Evolutionary conservation across 2,888 invertebrate species (phyloP).

Genomic region (Aelia acuminata): DNA sequence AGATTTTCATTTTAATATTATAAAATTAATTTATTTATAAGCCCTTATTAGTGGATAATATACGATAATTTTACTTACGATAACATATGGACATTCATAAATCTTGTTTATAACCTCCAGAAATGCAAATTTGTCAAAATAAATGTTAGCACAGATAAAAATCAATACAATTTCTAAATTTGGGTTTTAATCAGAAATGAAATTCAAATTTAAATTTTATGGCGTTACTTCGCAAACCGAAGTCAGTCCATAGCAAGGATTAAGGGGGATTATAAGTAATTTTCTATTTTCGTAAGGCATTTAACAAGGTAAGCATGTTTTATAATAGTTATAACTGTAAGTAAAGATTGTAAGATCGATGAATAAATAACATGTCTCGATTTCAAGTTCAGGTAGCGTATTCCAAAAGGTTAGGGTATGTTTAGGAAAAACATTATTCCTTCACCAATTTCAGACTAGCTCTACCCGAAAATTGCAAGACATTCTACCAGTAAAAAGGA

Average conservation of each 20-base stretch:
- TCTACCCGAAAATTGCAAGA: no score
- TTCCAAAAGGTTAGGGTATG: no score
- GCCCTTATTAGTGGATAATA: not conserved
- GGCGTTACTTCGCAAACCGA: not conserved
- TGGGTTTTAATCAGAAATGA: not conserved
- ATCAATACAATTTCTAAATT: not conserved
- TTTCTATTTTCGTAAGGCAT: not conserved
- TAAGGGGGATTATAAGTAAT: not conserved
- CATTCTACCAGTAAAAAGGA: no score
- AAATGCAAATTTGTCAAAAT: slow-evolving; percentile 12
- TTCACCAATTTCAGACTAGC: no score
- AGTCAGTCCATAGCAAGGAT: not conserved
- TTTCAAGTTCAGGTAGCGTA: no score
- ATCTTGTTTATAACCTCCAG: not conserved
- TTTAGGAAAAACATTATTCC: no score
- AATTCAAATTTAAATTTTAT: not conserved
- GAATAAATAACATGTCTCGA: no score
- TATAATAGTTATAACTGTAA: not conserved
- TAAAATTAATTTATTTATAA: not conserved
- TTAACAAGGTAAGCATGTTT: not conserved
- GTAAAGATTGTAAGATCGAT: not conserved
- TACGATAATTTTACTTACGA: not conserved
- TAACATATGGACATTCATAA: not conserved
- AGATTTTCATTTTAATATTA: not conserved
- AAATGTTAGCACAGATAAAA: not conserved